Conservation (phyloP, 2,797 vertebrate species). For the Rhadinocentrus ornatus region DNA sequence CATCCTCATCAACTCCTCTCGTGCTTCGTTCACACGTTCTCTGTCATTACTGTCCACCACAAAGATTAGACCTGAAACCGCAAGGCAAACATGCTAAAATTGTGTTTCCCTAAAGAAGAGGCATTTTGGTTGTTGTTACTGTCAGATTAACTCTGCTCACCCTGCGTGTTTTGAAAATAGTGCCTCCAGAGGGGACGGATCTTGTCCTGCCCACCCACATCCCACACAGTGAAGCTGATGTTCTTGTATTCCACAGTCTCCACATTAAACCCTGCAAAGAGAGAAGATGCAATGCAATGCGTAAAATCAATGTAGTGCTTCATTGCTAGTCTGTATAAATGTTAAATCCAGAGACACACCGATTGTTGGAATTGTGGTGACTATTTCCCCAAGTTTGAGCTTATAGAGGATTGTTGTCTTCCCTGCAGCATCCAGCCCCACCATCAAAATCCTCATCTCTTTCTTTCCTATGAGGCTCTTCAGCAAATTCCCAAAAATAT, state of each 20-base stretch:
- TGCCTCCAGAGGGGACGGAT: slow-evolving; percentile 87
- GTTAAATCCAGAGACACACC: slow-evolving; percentile 78
- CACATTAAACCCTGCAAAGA: slow-evolving; percentile 83
- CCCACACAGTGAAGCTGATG: slow-evolving; percentile 90
- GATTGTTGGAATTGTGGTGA: slow-evolving; percentile 97
- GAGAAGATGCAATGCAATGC: not conserved
- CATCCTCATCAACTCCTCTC: slow-evolving; percentile 99
- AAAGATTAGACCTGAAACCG: slow-evolving; percentile 90
- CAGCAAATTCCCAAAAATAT: slow-evolving; percentile 94
- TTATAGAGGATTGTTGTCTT: slow-evolving; percentile 99
- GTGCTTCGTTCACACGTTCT: slow-evolving; percentile 95
- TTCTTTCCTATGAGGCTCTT: slow-evolving; percentile 97
- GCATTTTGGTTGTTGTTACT: not conserved
- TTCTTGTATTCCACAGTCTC: slow-evolving; percentile 87
- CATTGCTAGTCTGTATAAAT: not conserved
- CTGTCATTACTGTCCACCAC: slow-evolving; percentile 98
- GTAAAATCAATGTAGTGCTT: not conserved
- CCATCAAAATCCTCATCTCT: slow-evolving; percentile 98
- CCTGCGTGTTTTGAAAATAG: slow-evolving; percentile 85
- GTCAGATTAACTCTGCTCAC: slow-evolving; percentile 63
- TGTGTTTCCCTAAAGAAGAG: not conserved
- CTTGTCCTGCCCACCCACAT: slow-evolving; percentile 86
- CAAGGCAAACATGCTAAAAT: not conserved
- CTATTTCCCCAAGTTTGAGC: slow-evolving; percentile 96
- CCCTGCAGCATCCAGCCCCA: slow-evolving; percentile 94